Evolutionary conservation across 2,797 vertebrate genomes (phyloP).

Genomic region (Pterois miles): DNA sequence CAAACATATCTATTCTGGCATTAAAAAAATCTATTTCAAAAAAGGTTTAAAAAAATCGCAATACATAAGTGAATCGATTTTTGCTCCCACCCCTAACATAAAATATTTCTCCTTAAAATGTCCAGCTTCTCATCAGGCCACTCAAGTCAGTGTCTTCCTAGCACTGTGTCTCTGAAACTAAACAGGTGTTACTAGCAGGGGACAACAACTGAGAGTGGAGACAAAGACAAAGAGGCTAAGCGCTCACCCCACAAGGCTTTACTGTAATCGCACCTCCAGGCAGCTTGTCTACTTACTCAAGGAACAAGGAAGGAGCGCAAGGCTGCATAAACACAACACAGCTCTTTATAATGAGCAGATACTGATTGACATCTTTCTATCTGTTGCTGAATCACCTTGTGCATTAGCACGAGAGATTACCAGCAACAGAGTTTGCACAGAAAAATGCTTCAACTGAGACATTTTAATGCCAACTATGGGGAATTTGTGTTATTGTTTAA

Average conservation of each 20-base stretch:
- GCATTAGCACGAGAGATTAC: not conserved
- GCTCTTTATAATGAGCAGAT: constrained; percentile 43
- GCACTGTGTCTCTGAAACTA: constrained; percentile 51
- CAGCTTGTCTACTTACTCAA: constrained; percentile 34
- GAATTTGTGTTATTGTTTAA: constrained; percentile 58
- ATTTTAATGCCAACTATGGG: constrained; percentile 28
- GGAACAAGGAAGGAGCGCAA: constrained; percentile 3
- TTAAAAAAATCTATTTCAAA: too few relatives aligned
- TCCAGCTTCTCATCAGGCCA: constrained; percentile 8
- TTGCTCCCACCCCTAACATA: too few relatives aligned
- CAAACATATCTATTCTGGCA: too few relatives aligned
- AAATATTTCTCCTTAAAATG: not conserved
- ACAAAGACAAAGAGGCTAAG: constrained; percentile 53
- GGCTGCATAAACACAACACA: constrained; percentile 34
- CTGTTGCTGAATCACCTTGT: constrained; percentile 1
- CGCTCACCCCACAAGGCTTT: constrained; percentile 63
- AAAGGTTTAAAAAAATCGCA: too few relatives aligned
- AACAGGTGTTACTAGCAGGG: constrained; percentile 45
- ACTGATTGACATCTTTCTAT: constrained; percentile 54
- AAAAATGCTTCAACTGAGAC: constrained; percentile 8
- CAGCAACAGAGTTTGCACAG: constrained; percentile 1
- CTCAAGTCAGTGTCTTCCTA: constrained; percentile 36
- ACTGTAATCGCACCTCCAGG: constrained; percentile 59
- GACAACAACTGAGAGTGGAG: constrained; percentile 51
- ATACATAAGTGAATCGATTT: too few relatives aligned